These are phyloP conservation scores for Synanthedon vespiformis DNA, from an alignment of 2,888 invertebrate species.

Conservation along the genomic window DNA sequence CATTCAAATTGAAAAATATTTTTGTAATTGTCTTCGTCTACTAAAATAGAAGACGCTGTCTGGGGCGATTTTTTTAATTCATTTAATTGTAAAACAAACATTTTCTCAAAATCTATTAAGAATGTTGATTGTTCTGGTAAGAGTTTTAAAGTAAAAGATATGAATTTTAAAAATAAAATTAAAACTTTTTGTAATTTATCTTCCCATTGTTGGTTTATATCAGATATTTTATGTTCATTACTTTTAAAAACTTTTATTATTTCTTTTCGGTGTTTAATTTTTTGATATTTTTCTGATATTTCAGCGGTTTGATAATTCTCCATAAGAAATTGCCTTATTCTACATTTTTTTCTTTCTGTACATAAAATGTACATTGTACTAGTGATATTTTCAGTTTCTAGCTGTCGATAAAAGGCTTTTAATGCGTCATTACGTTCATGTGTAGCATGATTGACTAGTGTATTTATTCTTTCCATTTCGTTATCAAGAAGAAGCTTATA, in stretches of 20 bases:
- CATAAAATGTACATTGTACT: conserved; percentile 57
- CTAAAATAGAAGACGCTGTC: conserved; percentile 24
- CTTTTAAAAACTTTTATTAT: conserved; percentile 27
- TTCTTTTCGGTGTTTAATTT: conserved; percentile 33
- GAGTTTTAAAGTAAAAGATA: conserved; percentile 49
- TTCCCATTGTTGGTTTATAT: conserved; percentile 49
- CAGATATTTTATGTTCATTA: conserved; percentile 25
- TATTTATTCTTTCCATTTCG: conserved; percentile 31
- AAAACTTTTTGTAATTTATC: conserved; percentile 49
- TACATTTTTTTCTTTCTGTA: conserved; percentile 55
- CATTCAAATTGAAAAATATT: conserved; percentile 36
- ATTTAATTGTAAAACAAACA: conserved; percentile 52
- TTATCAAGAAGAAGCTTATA: conserved; percentile 43
- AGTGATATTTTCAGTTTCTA: conserved; percentile 42
- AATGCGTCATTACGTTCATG: conserved; percentile 46
- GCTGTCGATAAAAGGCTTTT: conserved; percentile 37
- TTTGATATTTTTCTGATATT: conserved; percentile 29
- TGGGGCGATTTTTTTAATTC: conserved; percentile 44
- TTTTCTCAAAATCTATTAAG: conserved; percentile 50
- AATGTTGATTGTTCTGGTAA: conserved; percentile 56
- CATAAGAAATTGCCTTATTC: conserved; percentile 40
- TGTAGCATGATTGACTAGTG: conserved; percentile 31
- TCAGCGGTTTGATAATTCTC: conserved; percentile 38
- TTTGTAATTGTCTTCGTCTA: conserved; percentile 23
- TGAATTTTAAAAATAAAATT: conserved; percentile 49